Conservation (phyloP, 2,113 vertebrate genomes). For the Origma solitaria region DNA sequence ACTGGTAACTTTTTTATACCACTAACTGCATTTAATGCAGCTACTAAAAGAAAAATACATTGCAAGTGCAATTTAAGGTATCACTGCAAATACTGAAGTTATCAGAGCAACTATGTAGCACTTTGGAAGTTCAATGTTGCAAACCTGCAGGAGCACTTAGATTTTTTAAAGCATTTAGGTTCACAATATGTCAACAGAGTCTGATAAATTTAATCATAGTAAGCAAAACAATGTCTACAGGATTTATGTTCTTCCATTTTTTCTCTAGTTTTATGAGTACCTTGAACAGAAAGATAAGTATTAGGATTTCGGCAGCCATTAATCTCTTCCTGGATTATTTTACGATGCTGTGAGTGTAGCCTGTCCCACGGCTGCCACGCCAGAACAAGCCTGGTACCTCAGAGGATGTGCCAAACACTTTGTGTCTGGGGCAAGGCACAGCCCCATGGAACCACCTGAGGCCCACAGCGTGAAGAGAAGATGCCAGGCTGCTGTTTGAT, state of each 20-base stretch:
- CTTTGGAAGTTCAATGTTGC: not conserved
- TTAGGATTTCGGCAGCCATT: constrained; percentile 33
- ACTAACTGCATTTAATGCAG: not conserved
- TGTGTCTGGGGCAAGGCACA: not conserved
- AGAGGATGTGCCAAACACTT: not conserved
- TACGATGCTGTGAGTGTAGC: not conserved
- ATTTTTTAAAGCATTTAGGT: not conserved
- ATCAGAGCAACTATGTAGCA: not conserved
- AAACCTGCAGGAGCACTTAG: not conserved
- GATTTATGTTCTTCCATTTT: constrained; percentile 27
- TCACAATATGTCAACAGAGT: not conserved
- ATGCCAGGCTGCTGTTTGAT: not conserved
- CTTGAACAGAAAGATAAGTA: constrained; percentile 45
- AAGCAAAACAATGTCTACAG: constrained; percentile 23
- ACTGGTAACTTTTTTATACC: not conserved
- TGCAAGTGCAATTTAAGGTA: not conserved
- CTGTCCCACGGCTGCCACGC: not conserved
- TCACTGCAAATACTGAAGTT: not conserved
- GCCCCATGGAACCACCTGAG: accelerated
- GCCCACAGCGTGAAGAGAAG: accelerated
- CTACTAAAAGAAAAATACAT: not conserved
- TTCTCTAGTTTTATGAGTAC: constrained; percentile 15
- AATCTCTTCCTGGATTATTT: constrained; percentile 23
- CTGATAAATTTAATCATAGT: constrained; percentile 27
- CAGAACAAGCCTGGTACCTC: not conserved